A percentile compares a stretch with the other conserved stretches of the same genome.
Conservation (phyloP, 1,140 invertebrate genomes). For the Achatina immaculata region DNA sequence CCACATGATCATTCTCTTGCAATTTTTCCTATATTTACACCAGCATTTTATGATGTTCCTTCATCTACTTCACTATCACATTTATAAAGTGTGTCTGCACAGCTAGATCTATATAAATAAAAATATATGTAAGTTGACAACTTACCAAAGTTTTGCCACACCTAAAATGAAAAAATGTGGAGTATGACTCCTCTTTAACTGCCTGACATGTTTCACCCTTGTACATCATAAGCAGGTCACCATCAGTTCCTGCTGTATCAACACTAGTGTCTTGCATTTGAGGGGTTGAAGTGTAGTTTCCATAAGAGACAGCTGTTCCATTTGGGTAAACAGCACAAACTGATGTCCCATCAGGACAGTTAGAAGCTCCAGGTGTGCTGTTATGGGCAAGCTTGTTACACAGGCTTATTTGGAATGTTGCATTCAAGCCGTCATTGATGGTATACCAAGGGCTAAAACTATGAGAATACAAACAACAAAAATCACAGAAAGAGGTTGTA, state of each 20-base stretch:
- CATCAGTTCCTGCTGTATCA: slow-evolving; percentile 36
- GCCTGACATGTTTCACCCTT: slow-evolving; percentile 51
- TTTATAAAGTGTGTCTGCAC: not conserved
- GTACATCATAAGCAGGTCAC: slow-evolving; percentile 47
- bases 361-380: not conserved
- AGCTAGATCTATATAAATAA: not conserved
- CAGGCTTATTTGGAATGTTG: slow-evolving; percentile 52
- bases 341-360: slow-evolving; percentile 46
- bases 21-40: no score
- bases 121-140: not conserved
- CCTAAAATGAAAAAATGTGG: slow-evolving; percentile 59
- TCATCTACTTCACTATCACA: not conserved
- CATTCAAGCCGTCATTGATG: slow-evolving; percentile 45
- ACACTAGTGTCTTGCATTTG: not conserved
- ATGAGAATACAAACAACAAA: slow-evolving; percentile 24
- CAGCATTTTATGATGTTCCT: no score
- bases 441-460: slow-evolving; percentile 52
- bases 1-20: no score
- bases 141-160: slow-evolving; percentile 62
- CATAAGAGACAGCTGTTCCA: slow-evolving; percentile 39
- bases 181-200: slow-evolving; percentile 36
- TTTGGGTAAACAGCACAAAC: slow-evolving; percentile 45
- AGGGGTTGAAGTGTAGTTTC: slow-evolving; percentile 38
- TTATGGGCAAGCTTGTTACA: slow-evolving; percentile 43
- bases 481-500: slow-evolving; percentile 1